Percentiles rank a stretch among this genome's conserved stretches.
Conservation (phyloP, 2,888 invertebrate species). For the Caenorhabditis uteleia region DNA sequence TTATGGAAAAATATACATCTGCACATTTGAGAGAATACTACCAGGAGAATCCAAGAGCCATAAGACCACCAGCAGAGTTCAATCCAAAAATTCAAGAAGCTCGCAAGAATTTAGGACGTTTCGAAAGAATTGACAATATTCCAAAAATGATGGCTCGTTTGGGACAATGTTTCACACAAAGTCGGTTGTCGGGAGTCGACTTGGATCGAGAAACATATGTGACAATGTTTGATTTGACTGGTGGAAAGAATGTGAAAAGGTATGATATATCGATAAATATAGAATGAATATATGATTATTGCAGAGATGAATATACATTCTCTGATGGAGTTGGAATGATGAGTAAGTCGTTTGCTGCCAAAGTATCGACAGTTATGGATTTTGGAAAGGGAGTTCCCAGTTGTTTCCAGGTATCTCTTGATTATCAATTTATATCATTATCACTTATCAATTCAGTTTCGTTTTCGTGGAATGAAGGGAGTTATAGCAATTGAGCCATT, state of each 20-base stretch:
- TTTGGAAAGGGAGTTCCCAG: slow-evolving; percentile 54
- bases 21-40: slow-evolving; percentile 23
- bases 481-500: slow-evolving; percentile 62
- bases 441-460: no score
- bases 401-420: slow-evolving; percentile 47
- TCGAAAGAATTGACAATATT: slow-evolving; percentile 58
- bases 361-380: slow-evolving; percentile 46
- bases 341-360: slow-evolving; percentile 52
- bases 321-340: slow-evolving; percentile 66
- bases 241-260: slow-evolving; percentile 39
- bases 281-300: slow-evolving; percentile 2
- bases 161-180: slow-evolving; percentile 70
- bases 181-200: slow-evolving; percentile 39
- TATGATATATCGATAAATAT: background rate
- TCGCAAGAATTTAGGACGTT: slow-evolving; percentile 48
- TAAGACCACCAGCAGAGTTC: slow-evolving; percentile 16
- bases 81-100: slow-evolving; percentile 45
- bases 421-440: background rate
- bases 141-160: slow-evolving; percentile 70
- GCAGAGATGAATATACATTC: slow-evolving; percentile 45
- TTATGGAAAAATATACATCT: slow-evolving; percentile 41
- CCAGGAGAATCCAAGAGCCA: background rate
- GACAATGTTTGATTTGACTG: slow-evolving; percentile 42
- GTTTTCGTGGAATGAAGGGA: slow-evolving; percentile 69
- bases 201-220: slow-evolving; percentile 26